Base-by-base conservation (phyloP, 2,113 vertebrate species). In the Fregetta grallaria region DNA sequence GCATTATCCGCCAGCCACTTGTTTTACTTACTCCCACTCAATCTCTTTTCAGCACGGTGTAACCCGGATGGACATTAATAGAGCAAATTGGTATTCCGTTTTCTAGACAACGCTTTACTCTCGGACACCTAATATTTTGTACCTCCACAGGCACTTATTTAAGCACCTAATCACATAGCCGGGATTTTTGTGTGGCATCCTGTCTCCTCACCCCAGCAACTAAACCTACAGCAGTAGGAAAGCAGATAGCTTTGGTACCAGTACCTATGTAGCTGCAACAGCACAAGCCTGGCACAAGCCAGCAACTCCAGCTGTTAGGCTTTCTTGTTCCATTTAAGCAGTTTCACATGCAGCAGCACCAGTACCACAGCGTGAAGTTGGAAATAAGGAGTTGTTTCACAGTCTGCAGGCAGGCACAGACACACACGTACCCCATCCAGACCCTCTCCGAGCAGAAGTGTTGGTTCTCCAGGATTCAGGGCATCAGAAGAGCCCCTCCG, bases 361-460 rank as follows among this genome's bases (percentile, higher is more conserved):
- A 22, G 19, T 6, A 53, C 15, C 34, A 45, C 9, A 1, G 49
- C 1, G 3, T n/a, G 30, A 30, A 65, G 65, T 0, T 65, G 50
- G 55, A 83, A 42, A n/a, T 6, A n/a, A 52, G n/a, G 65, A 49
- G 67, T 3, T 18, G 26, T 26, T 85, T 32, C 56, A 38, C 6
- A 44, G 34, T 15, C 68, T 49, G 76, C 23, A 53, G n/a, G 34
- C 45, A 66, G 52, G 13, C 34, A 42, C 27, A 42, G 36, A 47
- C 13, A 61, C n/a, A 16, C 29, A 56, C 5, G 3, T 10, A 38
- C 4, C 10, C 22, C 47, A 50, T 50, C 36, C 53, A 62, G 73
- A 65, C 36, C 32, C 36, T 11, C 32, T 36, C 40, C 10, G 6
- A 67, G 44, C 14, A 22, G 29, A 38, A 44, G 6, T 2, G 19